phyloP scores from a whole-genome alignment of 2,888 invertebrate genomes.

The Panzeria rudis region DNA sequence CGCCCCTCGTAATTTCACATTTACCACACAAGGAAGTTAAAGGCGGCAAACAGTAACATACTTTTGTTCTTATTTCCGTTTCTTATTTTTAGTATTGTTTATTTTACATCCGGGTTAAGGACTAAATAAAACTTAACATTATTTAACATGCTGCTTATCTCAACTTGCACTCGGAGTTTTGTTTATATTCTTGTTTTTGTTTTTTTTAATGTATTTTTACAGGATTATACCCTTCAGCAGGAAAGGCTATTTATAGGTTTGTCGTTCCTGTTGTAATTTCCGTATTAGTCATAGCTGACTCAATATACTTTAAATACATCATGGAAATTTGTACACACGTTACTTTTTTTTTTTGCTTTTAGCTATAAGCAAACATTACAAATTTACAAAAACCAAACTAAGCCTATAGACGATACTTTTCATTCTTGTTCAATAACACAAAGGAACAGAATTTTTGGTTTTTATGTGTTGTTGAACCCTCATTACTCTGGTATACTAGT shows the following conservation, averaged over 20 bases:
- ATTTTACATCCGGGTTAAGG: slow-evolving; percentile 43
- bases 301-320: no score
- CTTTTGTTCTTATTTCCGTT: slow-evolving; percentile 10
- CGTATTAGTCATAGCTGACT: not conserved
- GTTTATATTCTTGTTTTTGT: not conserved
- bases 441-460: no score
- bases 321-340: no score
- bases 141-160: slow-evolving; percentile 55
- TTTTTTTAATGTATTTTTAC: no score
- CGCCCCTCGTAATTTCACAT: not conserved
- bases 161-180: slow-evolving; percentile 40
- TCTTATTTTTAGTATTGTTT: slow-evolving; percentile 27
- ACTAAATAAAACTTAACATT: slow-evolving; percentile 44
- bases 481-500: no score
- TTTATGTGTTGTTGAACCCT: no score
- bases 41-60: slow-evolving; percentile 2
- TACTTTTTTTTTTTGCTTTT: no score
- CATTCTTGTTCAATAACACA: no score
- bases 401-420: no score
- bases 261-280: not conserved
- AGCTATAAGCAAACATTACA: no score
- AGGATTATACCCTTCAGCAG: not conserved
- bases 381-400: no score
- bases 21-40: not conserved
- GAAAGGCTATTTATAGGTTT: not conserved